Evolutionary conservation across 2,888 invertebrate genomes (phyloP).

Genomic region (Latrodectus elegans): DNA sequence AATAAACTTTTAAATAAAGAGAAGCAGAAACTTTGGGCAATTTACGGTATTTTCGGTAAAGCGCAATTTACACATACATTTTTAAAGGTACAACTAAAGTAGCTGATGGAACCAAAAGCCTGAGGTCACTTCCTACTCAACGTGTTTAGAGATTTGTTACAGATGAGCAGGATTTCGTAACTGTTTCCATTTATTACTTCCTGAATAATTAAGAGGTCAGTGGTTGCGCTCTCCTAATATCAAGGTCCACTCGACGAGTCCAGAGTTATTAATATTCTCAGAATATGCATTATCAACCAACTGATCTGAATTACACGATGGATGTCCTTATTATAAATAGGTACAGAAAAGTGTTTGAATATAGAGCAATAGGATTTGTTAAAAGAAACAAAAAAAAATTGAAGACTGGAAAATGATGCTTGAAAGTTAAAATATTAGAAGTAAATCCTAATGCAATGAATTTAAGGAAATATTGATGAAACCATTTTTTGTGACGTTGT

Average conservation of each 20-base stretch:
- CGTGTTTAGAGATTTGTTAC: not conserved
- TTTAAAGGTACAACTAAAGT: no score
- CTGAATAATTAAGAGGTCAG: slow-evolving; percentile 21
- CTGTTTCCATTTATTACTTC: not conserved
- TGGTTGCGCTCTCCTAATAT: not conserved
- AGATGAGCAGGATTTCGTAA: no score
- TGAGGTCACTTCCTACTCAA: not conserved
- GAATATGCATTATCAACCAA: not conserved
- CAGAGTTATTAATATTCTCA: not conserved
- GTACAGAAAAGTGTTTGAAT: not conserved
- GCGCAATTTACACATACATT: no score
- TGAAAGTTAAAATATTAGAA: not conserved
- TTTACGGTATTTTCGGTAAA: no score
- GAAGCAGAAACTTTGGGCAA: no score
- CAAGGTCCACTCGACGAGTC: slow-evolving; percentile 4
- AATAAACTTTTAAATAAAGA: no score
- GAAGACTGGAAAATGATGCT: not conserved
- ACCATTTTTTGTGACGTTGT: no score
- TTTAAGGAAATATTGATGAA: no score
- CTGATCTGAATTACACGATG: not conserved
- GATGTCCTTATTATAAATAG: not conserved
- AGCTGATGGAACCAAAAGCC: no score
- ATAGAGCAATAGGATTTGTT: not conserved
- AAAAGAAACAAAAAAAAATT: no score
- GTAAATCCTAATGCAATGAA: no score